Evolutionary conservation across 2,797 vertebrate genomes (phyloP).

Genomic region (Chaenodraco wilsoni): DNA sequence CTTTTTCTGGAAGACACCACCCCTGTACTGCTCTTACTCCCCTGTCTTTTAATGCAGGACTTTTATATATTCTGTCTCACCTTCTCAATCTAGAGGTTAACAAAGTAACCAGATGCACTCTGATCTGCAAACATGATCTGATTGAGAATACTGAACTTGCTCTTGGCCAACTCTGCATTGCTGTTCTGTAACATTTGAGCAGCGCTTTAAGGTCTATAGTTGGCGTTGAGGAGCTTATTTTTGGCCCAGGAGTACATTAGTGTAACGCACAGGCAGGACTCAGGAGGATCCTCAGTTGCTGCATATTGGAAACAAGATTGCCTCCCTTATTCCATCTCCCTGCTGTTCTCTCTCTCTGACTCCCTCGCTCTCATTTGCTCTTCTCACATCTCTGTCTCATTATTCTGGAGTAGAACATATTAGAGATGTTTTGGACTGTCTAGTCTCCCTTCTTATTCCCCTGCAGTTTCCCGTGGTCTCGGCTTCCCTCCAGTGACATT

Average conservation of each 20-base stretch:
- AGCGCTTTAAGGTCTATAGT: conserved; percentile 37
- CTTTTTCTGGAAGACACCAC: not conserved
- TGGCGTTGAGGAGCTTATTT: conserved; percentile 47
- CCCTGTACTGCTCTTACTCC: not conserved
- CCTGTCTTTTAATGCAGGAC: conserved; percentile 15
- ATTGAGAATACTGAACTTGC: conserved; percentile 3
- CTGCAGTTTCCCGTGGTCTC: conserved; percentile 26
- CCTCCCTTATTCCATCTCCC: conserved; percentile 35
- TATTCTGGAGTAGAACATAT: conserved; percentile 40
- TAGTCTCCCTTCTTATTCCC: conserved; percentile 4
- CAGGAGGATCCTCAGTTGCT: conserved; percentile 35
- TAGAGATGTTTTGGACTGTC: conserved; percentile 35
- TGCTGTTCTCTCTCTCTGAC: conserved; percentile 8
- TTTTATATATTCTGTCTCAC: not conserved
- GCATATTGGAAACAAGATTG: conserved; percentile 52
- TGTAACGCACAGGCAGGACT: conserved; percentile 36
- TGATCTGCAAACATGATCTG: conserved; percentile 13
- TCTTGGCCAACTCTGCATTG: conserved; percentile 10
- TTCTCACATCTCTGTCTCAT: conserved; percentile 47
- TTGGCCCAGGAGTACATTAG: conserved; percentile 49
- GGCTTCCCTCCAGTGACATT: conserved; percentile 57
- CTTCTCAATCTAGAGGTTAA: conserved; percentile 5
- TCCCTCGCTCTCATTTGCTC: conserved; percentile 11
- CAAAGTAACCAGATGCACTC: not conserved
- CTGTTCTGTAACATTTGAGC: conserved; percentile 32